Evolutionary conservation across 2,113 vertebrate genomes (phyloP).

Genomic region (Paedocypris sp.): DNA sequence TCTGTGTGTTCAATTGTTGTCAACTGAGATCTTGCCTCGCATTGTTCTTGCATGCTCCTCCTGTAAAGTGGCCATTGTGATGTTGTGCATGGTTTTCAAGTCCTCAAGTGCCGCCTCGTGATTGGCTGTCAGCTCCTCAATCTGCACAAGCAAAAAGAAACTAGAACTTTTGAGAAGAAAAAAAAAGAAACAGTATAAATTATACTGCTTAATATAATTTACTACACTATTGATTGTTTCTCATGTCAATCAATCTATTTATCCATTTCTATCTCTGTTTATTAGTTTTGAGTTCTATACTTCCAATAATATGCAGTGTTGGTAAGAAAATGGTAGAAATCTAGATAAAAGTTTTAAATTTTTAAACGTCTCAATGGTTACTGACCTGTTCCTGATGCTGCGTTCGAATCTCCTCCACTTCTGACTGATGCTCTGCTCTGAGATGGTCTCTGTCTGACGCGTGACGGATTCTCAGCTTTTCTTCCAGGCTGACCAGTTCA

Average conservation of each 20-base stretch:
- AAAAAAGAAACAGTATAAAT: background rate
- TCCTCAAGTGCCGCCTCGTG: slow-evolving; percentile 73
- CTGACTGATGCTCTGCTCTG: slow-evolving; percentile 71
- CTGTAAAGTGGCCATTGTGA: slow-evolving; percentile 70
- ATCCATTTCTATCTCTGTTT: background rate
- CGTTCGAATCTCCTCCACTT: slow-evolving; percentile 67
- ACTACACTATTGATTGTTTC: too few species aligned
- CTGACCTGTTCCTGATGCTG: slow-evolving; percentile 65
- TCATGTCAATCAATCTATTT: background rate
- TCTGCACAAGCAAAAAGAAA: too few species aligned
- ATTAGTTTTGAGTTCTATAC: background rate
- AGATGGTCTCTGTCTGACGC: slow-evolving; percentile 56
- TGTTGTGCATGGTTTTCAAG: slow-evolving; percentile 72
- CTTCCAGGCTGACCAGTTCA: slow-evolving; percentile 70
- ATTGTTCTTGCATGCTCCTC: slow-evolving; percentile 79
- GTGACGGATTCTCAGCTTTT: slow-evolving; percentile 68
- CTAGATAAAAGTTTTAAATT: too few species aligned
- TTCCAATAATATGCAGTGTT: slow-evolving; percentile 14
- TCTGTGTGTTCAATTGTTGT: background rate
- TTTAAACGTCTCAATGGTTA: too few species aligned
- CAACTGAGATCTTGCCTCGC: slow-evolving; percentile 69
- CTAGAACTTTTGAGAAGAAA: background rate
- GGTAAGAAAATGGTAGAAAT: too few species aligned
- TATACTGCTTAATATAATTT: too few species aligned
- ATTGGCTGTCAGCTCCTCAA: slow-evolving; percentile 73